Evolutionary conservation across 2,797 vertebrate species (phyloP), one percentile per base, ranked within the genome.

Genomic region (Picus viridis): DNA sequence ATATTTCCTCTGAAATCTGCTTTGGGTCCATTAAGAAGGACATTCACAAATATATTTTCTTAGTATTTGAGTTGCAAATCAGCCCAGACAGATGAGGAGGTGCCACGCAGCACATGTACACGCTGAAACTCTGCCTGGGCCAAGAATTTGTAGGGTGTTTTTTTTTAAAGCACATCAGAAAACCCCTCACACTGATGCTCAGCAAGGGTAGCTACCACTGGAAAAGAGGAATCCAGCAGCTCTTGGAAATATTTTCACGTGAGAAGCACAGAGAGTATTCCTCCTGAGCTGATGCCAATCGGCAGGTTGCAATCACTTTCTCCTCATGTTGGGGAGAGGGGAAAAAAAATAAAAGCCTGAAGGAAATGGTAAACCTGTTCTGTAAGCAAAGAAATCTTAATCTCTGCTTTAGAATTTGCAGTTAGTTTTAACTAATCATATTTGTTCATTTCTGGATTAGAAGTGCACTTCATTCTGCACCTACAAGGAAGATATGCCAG

Each of bases 61-160:
- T 86, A 79, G 30, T 26, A 32, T 95, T 94, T 90, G 74, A 81
- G 84, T 87, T 92, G 87, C 82, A 88, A 86, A 91, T 95, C 74
- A 89, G 70, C 61, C 84, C 18, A 77, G 79, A 5, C 62, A 72
- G 62, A 83, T 64, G 22, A 76, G 53, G 45, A 75, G 67, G 49
- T 58, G 32, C 67, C 57, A 70, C 4, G 8, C 88, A 91, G 49
- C 61, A 94, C 81, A 87, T 3, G 9, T 30, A 16, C 36, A 19
- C 67, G 12, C 32, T 47, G 87, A 88, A 89, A 89, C 79, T 58
- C 73, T 77, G 36, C 26, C 74, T 93, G 80, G 86, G 86, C 45
- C 76, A 17, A 56, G 54, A 69, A 77, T 34, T 57, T 73, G 26
- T 20, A 49, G 39, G 47, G 22, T 49, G 22, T 20, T 6, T 87